Percentiles rank a stretch among this genome's conserved stretches.
Conservation (phyloP, 1,140 invertebrate genomes). For the Bombus terrestris region DNA sequence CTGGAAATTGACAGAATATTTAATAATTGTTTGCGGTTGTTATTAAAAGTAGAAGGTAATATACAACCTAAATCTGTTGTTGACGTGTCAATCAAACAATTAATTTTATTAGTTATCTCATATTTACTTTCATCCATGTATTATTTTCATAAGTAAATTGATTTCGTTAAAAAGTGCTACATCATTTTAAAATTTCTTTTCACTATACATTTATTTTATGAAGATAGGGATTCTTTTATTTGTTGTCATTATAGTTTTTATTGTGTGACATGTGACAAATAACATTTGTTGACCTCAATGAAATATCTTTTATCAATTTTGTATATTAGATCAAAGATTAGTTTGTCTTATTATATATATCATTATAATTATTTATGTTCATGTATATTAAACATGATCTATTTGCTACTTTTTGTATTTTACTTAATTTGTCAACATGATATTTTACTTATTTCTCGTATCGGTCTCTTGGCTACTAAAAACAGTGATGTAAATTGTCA, state of each 20-base stretch:
- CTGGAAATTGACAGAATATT: not conserved
- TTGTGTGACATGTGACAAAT: not conserved
- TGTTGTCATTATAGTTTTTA: not conserved
- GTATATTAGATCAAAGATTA: not conserved
- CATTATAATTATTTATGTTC: not conserved
- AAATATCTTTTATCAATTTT: not conserved
- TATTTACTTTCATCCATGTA: not conserved
- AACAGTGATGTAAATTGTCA: not conserved
- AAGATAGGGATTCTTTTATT: not conserved
- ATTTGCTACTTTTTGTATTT: not conserved
- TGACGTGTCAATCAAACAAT: not conserved
- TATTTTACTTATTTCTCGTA: too few species aligned
- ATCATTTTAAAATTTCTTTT: not conserved
- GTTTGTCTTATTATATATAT: not conserved
- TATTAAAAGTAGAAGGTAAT: not conserved
- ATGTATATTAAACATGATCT: not conserved
- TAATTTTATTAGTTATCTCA: not conserved
- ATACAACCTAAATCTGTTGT: not conserved
- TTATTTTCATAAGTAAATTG: not conserved
- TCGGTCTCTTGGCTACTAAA: too few species aligned
- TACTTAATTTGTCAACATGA: not conserved
- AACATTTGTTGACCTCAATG: not conserved
- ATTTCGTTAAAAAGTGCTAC: not conserved
- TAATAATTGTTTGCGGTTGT: not conserved
- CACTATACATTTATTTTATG: not conserved